phyloP scores from a whole-genome alignment of 2,888 invertebrate species.

The Dicyrtoma fusca region DNA sequence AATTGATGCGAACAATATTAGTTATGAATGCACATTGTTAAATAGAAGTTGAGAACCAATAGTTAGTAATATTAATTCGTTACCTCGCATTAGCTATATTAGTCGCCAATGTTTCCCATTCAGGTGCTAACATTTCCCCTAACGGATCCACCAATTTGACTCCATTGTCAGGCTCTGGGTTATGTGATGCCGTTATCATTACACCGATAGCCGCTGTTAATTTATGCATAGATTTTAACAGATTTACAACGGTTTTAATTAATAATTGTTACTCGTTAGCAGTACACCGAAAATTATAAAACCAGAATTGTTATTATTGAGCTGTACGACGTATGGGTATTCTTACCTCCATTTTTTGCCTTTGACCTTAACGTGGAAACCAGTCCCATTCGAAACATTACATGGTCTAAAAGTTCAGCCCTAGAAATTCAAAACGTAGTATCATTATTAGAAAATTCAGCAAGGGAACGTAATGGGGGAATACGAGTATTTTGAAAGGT shows the following conservation, averaged over 20 bases:
- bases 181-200: conserved; percentile 99
- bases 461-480: no score
- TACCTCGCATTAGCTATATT: conserved; percentile 80
- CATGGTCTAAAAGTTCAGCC: conserved; percentile 81
- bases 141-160: conserved; percentile 93
- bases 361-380: conserved; percentile 87
- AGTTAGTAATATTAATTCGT: conserved; percentile 53
- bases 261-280: background rate
- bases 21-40: background rate
- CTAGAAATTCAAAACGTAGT: conserved; percentile 64
- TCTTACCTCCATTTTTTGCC: conserved; percentile 68
- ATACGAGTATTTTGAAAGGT: no score
- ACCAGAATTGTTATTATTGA: no score
- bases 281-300: background rate
- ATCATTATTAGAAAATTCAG: no score
- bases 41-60: background rate
- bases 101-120: conserved; percentile 91
- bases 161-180: conserved; percentile 94
- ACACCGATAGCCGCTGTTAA: conserved; percentile 77
- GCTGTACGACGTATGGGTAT: no score
- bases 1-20: no score
- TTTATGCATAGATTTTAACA: no score
- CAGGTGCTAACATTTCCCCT: conserved; percentile 93
- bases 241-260: no score
- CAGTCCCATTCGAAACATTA: conserved; percentile 92